Conservation (phyloP, 2,888 invertebrate species). For the Yponomeuta evonymella region DNA sequence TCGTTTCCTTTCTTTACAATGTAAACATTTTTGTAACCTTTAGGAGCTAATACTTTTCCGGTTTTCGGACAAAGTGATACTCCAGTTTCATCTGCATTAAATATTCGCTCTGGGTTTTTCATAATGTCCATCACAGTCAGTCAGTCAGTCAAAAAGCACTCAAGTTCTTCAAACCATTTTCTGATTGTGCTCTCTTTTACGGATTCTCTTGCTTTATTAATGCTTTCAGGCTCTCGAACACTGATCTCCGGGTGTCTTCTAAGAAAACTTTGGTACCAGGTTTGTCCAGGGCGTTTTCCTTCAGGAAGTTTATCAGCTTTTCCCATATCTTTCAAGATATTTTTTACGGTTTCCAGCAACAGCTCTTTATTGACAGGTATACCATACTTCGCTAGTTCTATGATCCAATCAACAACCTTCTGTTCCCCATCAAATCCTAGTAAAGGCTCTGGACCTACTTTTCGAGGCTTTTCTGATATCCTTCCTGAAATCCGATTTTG, state of each 20-base stretch:
- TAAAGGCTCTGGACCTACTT: conserved; percentile 18
- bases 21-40: no score
- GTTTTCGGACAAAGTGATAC: background rate
- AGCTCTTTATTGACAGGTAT: conserved; percentile 2
- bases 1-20: no score
- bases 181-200: conserved; percentile 17
- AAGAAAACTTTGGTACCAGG: conserved; percentile 13
- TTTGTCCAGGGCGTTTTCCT: conserved; percentile 14
- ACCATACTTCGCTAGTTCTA: conserved; percentile 14
- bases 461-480: conserved; percentile 11
- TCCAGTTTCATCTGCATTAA: background rate
- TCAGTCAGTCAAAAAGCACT: background rate
- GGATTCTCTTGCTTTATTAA: conserved; percentile 21
- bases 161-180: conserved; percentile 6
- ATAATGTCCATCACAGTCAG: background rate
- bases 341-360: background rate
- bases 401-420: conserved; percentile 20
- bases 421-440: conserved; percentile 19
- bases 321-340: conserved; percentile 9
- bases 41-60: no score
- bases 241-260: conserved; percentile 20
- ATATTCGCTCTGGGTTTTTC: background rate
- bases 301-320: conserved; percentile 10
- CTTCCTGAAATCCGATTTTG: background rate
- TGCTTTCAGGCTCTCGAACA: conserved; percentile 20